Percentiles rank a stretch among this genome's conserved stretches.
phyloP scores from a whole-genome alignment of 2,797 vertebrate genomes.

The Chiroxiphia lanceolata region DNA sequence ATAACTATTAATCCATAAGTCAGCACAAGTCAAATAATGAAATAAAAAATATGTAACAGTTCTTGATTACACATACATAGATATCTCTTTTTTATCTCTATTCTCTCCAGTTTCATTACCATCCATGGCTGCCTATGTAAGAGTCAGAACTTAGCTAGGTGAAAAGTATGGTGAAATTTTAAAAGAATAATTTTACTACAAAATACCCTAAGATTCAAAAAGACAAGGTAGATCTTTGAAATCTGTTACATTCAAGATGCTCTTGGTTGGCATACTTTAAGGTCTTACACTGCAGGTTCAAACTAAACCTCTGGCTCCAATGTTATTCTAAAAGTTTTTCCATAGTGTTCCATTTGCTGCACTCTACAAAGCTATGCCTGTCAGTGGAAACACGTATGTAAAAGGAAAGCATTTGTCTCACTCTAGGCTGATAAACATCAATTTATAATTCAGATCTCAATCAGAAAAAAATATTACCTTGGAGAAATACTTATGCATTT shows the following conservation, averaged over 20 bases:
- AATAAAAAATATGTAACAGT: not conserved
- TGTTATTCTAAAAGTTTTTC: not conserved
- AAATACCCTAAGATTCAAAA: not conserved
- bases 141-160: not conserved
- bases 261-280: not conserved
- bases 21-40: not conserved
- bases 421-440: not conserved
- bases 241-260: not conserved
- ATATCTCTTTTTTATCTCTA: not conserved
- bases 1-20: not conserved
- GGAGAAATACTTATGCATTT: not conserved
- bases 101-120: not conserved
- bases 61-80: not conserved
- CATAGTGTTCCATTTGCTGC: not conserved
- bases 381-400: not conserved
- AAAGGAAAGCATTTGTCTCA: not conserved
- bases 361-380: not conserved
- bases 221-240: not conserved
- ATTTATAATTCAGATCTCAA: not conserved
- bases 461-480: not conserved
- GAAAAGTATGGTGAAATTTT: not conserved
- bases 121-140: not conserved
- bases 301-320: not conserved
- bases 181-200: not conserved
- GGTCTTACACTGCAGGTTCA: not conserved